Evolutionary conservation across 2,113 vertebrate species (phyloP).

Genomic region (Ctenodactylus gundi): DNA sequence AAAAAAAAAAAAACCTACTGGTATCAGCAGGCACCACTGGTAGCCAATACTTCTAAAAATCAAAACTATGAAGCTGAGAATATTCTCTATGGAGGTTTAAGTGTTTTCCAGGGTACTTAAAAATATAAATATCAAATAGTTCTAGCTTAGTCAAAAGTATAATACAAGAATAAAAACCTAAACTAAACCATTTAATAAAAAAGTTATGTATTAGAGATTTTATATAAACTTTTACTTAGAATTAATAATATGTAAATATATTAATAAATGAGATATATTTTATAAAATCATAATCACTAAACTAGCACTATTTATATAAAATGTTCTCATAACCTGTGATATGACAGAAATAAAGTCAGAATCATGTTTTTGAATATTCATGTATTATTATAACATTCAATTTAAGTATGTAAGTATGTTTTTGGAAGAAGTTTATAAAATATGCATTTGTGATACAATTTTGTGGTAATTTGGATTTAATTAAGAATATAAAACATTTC

Average conservation of each 20-base stretch:
- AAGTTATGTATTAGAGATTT: neutral
- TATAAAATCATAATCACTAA: neutral
- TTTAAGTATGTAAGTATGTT: no score
- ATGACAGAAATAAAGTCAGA: no score
- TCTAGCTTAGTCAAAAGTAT: no score
- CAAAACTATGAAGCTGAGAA: neutral
- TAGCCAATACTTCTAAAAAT: neutral
- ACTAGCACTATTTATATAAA: neutral
- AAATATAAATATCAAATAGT: neutral
- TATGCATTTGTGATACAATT: neutral
- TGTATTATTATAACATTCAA: no score
- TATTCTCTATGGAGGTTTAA: neutral
- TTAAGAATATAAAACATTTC: neutral
- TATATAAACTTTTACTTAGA: neutral
- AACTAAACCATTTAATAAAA: neutral
- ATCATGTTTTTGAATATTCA: no score
- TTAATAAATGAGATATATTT: neutral
- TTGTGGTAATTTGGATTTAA: neutral
- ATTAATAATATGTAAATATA: neutral
- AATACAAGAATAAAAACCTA: no score
- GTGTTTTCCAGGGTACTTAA: neutral
- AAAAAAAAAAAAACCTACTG: no score
- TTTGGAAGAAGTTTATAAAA: neutral
- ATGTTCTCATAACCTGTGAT: no score
- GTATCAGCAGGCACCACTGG: neutral